Evolutionary conservation across 2,113 vertebrate genomes (phyloP).

Genomic region (Antigone vipio): DNA sequence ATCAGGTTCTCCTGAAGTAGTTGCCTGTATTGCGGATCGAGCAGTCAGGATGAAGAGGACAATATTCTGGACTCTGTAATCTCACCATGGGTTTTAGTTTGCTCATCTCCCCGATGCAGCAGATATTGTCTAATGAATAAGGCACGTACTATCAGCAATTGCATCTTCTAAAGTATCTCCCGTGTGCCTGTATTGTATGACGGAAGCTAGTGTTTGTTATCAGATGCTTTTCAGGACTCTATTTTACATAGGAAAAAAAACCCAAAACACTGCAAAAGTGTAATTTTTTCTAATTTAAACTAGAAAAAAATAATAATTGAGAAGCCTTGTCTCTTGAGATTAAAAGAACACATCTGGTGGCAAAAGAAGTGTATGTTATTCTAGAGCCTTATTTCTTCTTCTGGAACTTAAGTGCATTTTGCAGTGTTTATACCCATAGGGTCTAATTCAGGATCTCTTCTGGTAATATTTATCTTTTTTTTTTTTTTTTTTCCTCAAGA

Average conservation of each 20-base stretch:
- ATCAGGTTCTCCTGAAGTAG: background rate
- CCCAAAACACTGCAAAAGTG: background rate
- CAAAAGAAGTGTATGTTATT: background rate
- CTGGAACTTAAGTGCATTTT: background rate
- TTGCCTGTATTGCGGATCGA: fast-evolving
- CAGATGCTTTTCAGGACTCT: background rate
- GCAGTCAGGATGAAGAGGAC: background rate
- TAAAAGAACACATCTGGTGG: background rate
- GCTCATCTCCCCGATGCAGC: background rate
- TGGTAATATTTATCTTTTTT: fast-evolving
- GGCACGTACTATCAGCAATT: background rate
- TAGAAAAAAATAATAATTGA: background rate
- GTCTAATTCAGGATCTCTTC: background rate
- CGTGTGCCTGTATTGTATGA: background rate
- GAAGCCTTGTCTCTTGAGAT: background rate
- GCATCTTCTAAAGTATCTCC: background rate
- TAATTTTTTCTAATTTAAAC: background rate
- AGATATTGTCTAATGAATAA: background rate
- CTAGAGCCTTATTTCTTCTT: background rate
- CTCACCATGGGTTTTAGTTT: background rate
- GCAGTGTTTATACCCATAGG: background rate
- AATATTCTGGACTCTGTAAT: background rate
- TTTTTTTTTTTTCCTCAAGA: background rate
- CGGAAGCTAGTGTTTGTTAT: background rate
- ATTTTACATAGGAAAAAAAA: background rate